Evolutionary conservation across 2,888 invertebrate species (phyloP), one percentile per base, ranked within the genome.

Genomic region (Ischnus inquisitorius): DNA sequence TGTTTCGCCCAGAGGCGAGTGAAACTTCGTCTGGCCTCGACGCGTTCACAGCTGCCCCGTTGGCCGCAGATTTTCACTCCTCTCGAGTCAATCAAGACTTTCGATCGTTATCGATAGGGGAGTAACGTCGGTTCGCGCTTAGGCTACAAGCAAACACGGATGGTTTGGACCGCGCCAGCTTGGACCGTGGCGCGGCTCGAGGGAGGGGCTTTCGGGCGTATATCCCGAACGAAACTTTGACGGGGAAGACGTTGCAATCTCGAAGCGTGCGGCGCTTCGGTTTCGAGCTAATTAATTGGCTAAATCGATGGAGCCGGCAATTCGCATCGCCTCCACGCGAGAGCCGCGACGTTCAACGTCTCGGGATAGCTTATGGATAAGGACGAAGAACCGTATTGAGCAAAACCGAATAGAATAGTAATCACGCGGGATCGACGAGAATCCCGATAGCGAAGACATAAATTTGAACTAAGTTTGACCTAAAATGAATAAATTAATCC

Each of bases 231-330:
- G 60, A 57, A 78, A 78, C 81, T 81, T 81, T 80, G 83, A 81
- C 64, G 67, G 68, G 43, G 16, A 82, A 19, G 77, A 34, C 48
- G 60, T 78, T 69, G 41, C 79, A 69, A 75, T 75, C 79, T 39
- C 76, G 46, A 67, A 76, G 76, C 79, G 71, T 67, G 46, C 46
- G 46, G 25, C 25, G 69, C 60, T 75, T 75, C 65, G 60, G 51
- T 76, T 71, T 62, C 75, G 51, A 65, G 22, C 71, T 82, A 84
- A 84, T 84, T 84, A 84, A 82, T 79, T 79, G 79, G 71, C 51
- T 76, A 67, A 82, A 82, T 84, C 79, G 78, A 82, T 71, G 68
- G 28, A 68, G 34, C 14, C 34, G 46, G 57, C 46, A 51, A 68
- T 68, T 19, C 43, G 43, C 43, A 12, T 43, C 54, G 57, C 28